Conservation (phyloP, 2,888 invertebrate genomes). For the Nesidiocoris tenuis region DNA sequence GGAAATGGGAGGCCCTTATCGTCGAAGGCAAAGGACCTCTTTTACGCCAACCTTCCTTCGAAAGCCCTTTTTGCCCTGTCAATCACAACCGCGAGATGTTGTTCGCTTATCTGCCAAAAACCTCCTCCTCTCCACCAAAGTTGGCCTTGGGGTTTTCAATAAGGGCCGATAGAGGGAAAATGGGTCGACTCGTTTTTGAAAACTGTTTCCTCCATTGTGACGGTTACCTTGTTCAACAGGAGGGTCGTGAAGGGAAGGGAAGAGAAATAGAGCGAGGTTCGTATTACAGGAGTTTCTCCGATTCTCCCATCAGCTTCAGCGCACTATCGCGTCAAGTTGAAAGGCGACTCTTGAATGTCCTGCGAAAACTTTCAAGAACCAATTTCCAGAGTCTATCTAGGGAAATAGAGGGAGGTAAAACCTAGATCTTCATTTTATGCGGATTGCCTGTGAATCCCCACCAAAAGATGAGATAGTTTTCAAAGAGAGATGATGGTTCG, state of each 20-base stretch:
- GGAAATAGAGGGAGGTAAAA: too few species aligned
- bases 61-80: background rate
- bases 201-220: background rate
- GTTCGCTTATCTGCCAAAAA: background rate
- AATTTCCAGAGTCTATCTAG: too few species aligned
- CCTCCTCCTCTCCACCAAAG: background rate
- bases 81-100: background rate
- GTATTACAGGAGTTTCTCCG: background rate
- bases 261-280: background rate
- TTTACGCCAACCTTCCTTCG: background rate
- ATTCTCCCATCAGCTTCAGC: background rate
- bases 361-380: too few species aligned
- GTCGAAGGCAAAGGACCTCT: background rate
- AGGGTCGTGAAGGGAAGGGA: too few species aligned
- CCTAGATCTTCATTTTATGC: too few species aligned
- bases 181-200: background rate
- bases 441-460: too few species aligned
- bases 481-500: too few species aligned
- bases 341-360: too few species aligned
- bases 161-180: background rate
- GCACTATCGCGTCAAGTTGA: too few species aligned
- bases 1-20: background rate
- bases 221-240: background rate
- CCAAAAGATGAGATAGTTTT: too few species aligned
- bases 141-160: background rate